Evolutionary conservation across 92 coral and sea anemone genomes (phyloP), one percentile per base, ranked within the genome.

Genomic region (Porites cylindrica): DNA sequence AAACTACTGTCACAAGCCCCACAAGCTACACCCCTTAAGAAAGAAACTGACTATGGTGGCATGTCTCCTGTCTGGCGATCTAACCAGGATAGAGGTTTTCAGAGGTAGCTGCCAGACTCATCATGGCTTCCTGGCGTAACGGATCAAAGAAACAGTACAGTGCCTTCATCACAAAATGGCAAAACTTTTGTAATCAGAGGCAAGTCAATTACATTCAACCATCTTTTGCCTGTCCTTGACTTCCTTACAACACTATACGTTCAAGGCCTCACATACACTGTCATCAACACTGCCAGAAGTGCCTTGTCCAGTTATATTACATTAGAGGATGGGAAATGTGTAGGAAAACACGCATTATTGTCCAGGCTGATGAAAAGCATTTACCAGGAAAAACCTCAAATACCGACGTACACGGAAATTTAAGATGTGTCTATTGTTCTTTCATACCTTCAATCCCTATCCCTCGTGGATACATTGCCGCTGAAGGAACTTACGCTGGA

Each of bases 371-470:
- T 79, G 72, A 80, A 80, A 51, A 86, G 90, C 18, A 69, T 87
- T 68, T 87, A 68, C 72, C 81, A 67, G 81, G 69, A 78, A 66
- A 87, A 70, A 70, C 90, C 81, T 6, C 86, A 80, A 12, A n/a
- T 62, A 61, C 80, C 90, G 1, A 87, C 61, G 65, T 90, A 90
- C 68, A 79, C 80, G 73, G 70, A 79, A 13, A 79, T 85, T 16
- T 85, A 86, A 86, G 93, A 85, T 78, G 90, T 90, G 50, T 21
- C 79, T 18, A 70, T 62, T n/a, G 90, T 85, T 18, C 90, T 85
- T 6, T 51, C 75, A 21, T 78, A 85, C 43, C 79, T 84, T 23
- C 43, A 78, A 50, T n/a, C 90, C 32, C 1, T 38, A 38, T 38
- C 47, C 47, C 47, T 4, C 4, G 47, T 38, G 47, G 47, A 38